Evolutionary conservation across 2,113 vertebrate genomes (phyloP), one percentile per base, ranked within the genome.

Genomic region (Alectura lathami): DNA sequence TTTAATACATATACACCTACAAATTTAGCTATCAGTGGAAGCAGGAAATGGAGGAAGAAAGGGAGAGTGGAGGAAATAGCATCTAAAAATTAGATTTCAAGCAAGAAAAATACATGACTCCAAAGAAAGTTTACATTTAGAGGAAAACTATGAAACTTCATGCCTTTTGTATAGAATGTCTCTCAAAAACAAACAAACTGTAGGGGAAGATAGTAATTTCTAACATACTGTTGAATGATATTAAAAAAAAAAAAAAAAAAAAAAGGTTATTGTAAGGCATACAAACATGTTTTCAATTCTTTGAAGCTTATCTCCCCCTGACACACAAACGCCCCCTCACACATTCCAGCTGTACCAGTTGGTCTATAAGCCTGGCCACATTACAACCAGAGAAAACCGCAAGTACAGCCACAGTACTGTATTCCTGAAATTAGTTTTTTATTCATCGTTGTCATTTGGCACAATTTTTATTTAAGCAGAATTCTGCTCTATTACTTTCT

Each of bases 1-100:
- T 62, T 60, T 15, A 40, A 54, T 48, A 18, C 0, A 0, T 12
- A 8, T 42, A 27, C 5, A 24, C 2, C 9, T 77, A 24, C 16
- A 63, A 24, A 32, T 72, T 48, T 53, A 18, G 2, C 43, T 81
- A 1, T 57, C 11, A 3, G 4, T 59, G 5, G 13, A 59, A 72
- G 21, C 8, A 59, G 50, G 32, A 75, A 84, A 59, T 29, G 48
- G 5, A 70, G 8, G 36, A 68, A 66, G 53, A 73, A 40, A 47
- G 89, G 4, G 13, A 24, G 3, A 24, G 3, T 24, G 32, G 21
- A 91, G 21, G 26, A 84, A 70, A 38, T 15, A 2, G 3, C 51
- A 79, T 22, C 9, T 83, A 53, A 87, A 69, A 79, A 68, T 68
- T 42, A 42, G 13, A 11, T 48, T 42, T 8, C 17, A 47, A 50